Evolutionary conservation across 2,113 vertebrate genomes (phyloP), one percentile per base, ranked within the genome.

Genomic region (Trochalopteron elliotii): DNA sequence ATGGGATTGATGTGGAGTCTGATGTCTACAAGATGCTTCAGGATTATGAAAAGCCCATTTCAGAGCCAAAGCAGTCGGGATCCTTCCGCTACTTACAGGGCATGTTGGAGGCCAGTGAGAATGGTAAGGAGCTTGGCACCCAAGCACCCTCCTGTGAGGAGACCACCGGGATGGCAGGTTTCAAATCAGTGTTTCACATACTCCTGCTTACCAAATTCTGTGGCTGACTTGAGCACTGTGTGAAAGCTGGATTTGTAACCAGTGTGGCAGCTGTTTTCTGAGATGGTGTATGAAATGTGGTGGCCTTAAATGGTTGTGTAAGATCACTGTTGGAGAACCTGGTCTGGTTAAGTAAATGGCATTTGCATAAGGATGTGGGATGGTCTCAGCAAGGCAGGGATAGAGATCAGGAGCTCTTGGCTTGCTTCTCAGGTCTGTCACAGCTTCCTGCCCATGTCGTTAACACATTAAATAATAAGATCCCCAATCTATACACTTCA

Each of bases 1-100:
- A 98, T 7, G 98, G 98, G 72, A 98, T 99, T 15, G 98, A 99
- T 93, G 83, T 98, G 37, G 98, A 99, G 86, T 99, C 99, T 0
- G 99, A 99, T 24, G 99, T 99, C 90, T 99, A 99, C 98, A 98
- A 98, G 98, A 99, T 99, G 99, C 98, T 99, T n/a, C 99, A 98
- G 96, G 99, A 98, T 68, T 97, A 98, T 11, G 98, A 98, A 19
- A 98, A 97, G 50, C 98, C 99, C 0, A n/a, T 97, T 39, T 97
- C 98, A 1, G 98, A 98, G 87, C 99, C 99, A 17, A 99, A 99
- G 95, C 99, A 99, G 97, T 99, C 99, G 0, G 99, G 99, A 40
- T 99, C 99, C 68, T 99, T 99, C 98, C 98, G 99, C 56, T 99
- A 99, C 94, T 96, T 99, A 35, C 99, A 99, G 97, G 99, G 98